These are phyloP conservation scores for Ptychadena robeensis DNA, from an alignment of 2,797 vertebrate genomes.

Conservation along the genomic window DNA sequence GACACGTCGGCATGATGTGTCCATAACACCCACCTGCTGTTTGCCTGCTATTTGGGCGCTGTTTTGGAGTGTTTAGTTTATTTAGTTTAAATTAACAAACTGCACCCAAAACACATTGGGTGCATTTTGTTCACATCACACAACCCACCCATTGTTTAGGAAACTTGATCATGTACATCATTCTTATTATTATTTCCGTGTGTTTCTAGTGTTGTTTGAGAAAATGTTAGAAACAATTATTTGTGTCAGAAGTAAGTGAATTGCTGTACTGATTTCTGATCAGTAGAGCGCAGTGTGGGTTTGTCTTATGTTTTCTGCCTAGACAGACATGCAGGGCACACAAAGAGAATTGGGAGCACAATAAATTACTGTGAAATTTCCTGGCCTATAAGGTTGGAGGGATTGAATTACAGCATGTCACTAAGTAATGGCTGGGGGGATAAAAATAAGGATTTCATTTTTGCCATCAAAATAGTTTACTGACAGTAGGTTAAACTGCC, in stretches of 20 bases:
- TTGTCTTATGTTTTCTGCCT: not conserved
- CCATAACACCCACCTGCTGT: too few relatives aligned
- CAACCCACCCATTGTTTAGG: too few relatives aligned
- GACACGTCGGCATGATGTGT: too few relatives aligned
- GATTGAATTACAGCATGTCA: slow-evolving; percentile 29
- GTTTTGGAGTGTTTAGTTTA: too few relatives aligned
- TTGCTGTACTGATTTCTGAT: not conserved
- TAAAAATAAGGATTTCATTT: slow-evolving; percentile 9
- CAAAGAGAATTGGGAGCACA: slow-evolving; percentile 21
- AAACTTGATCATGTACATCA: too few relatives aligned
- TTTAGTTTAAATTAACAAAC: too few relatives aligned
- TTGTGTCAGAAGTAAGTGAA: not conserved
- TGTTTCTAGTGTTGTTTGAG: too few relatives aligned
- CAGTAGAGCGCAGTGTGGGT: slow-evolving; percentile 41
- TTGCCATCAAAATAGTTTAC: slow-evolving; percentile 16
- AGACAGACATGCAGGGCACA: not conserved
- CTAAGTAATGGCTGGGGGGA: slow-evolving; percentile 9
- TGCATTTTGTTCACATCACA: too few relatives aligned
- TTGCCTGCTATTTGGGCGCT: too few relatives aligned
- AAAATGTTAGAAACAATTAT: not conserved
- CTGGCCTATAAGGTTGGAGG: not conserved
- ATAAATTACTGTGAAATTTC: slow-evolving; percentile 21
- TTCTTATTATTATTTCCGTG: too few relatives aligned
- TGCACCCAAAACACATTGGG: too few relatives aligned
- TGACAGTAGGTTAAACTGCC: slow-evolving; percentile 8